Conservation (phyloP, 1,140 invertebrate species). For the Tachypleus tridentatus region DNA sequence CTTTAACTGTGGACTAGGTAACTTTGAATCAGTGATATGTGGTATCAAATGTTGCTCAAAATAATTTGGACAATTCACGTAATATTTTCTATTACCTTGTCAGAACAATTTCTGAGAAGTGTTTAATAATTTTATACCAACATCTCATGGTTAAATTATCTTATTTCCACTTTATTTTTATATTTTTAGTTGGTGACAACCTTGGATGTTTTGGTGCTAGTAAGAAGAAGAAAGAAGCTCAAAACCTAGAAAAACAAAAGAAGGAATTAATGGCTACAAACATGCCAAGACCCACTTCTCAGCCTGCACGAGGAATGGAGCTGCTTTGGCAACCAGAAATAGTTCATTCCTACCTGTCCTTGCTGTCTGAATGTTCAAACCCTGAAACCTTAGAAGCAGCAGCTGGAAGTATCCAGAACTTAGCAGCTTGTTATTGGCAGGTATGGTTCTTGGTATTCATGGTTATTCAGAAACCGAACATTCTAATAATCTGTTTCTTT, state of each 20-base stretch:
- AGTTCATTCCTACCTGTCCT: constrained; percentile 79
- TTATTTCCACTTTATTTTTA: no score
- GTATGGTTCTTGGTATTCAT: constrained; percentile 33
- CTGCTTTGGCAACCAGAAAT: constrained; percentile 90
- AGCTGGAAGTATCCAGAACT: constrained; percentile 92
- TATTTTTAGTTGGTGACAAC: constrained; percentile 53
- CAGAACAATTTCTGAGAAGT: no score
- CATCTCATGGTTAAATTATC: no score
- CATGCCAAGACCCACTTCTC: constrained; percentile 33
- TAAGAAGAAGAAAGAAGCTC: constrained; percentile 80
- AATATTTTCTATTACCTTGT: no score
- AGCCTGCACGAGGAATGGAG: constrained; percentile 73
- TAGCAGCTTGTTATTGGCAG: constrained; percentile 97
- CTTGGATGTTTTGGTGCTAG: constrained; percentile 85
- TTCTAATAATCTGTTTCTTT: no score
- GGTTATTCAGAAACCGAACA: no score
- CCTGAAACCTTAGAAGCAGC: constrained; percentile 95
- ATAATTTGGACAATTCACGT: no score
- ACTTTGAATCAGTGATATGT: no score
- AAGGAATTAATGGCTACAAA: constrained; percentile 22
- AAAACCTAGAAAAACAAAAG: constrained; percentile 5
- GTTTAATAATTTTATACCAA: no score
- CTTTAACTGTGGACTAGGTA: no score
- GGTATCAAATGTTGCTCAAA: no score
- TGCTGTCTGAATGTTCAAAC: constrained; percentile 91